Evolutionary conservation across 2,113 vertebrate species (phyloP), one percentile per base, ranked within the genome.

Genomic region (Campylomormyrus tamandua): DNA sequence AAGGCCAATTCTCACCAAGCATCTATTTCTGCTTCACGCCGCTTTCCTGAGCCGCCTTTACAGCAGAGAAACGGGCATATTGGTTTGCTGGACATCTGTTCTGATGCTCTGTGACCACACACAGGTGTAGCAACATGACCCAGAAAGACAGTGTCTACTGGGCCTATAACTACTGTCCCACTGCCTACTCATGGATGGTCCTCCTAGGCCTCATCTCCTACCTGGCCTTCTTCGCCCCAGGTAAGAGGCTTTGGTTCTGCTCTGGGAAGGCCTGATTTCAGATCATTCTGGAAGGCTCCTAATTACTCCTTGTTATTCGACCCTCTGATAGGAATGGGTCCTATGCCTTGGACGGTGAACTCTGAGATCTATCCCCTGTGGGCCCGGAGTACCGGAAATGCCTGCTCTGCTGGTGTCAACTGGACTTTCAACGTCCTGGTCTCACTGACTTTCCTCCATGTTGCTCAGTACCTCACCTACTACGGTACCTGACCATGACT

Each of bases 341-440:
- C 98, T 0, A 99, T 99, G 98, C 98, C 98, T 6, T 99, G 98
- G 98, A 99, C 98, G 0, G 96, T 99, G 91, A 99, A 99, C 95
- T 98, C 98, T 85, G 98, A 99, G 94, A 99, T 99, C 93, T 99
- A 99, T 91, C 98, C 98, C 0, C 96, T 99, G 92, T 99, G 98
- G 98, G 98, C 98, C 10, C 96, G 98, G 93, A 99, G 98, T 92
- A 99, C 97, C n/a, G 98, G 98, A 87, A 99, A 99, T 0, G 98
- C 98, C 0, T 99, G 97, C 88, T 98, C 98, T 0, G 97, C 98
- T 10, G 98, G 98, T 80, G 96, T 98, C 92, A 99, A 99, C 93
- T 99, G 98, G 98, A 97, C 97, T 91, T 99, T 98, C 94, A 99
- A 99, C 52, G 96, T 99, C 77, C 94, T 99, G 0, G 97, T 99